Percentiles rank a stretch among this genome's conserved stretches.
These are phyloP conservation scores for Muscicapa adusta DNA, from an alignment of 2,113 vertebrate species.

Conservation along the genomic window DNA sequence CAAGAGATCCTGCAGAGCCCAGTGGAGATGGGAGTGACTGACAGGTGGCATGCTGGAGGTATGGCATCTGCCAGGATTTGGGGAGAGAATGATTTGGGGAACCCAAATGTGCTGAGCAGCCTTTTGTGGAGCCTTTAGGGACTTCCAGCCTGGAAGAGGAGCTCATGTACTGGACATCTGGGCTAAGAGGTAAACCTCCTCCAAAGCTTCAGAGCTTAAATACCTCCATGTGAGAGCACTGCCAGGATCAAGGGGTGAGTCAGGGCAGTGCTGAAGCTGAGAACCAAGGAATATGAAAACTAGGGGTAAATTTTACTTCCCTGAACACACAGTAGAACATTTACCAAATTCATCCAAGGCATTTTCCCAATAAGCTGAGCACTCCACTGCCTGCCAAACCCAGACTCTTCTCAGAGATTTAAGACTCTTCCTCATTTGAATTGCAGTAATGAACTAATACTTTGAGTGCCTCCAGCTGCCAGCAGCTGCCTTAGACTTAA, in stretches of 20 bases:
- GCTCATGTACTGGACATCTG: not conserved
- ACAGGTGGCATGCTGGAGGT: fast-evolving
- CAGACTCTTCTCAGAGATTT: conserved; percentile 9
- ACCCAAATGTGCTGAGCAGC: not conserved
- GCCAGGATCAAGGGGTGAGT: not conserved
- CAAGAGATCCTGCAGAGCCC: not conserved
- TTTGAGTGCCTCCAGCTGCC: conserved; percentile 43
- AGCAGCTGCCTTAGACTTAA: conserved; percentile 37
- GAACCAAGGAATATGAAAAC: not conserved
- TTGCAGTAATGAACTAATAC: conserved; percentile 25
- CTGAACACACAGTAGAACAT: not conserved
- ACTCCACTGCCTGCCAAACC: not conserved
- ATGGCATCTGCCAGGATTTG: fast-evolving
- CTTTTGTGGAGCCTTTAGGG: not conserved
- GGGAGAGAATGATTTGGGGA: not conserved
- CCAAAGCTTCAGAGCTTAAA: not conserved
- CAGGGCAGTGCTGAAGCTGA: not conserved
- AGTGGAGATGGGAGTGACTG: not conserved
- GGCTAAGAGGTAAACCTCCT: not conserved
- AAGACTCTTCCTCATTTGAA: not conserved
- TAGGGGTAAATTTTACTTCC: not conserved
- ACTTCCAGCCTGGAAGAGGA: not conserved
- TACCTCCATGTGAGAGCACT: not conserved
- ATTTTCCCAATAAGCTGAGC: not conserved
- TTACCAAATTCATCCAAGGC: conserved; percentile 3